Conservation (phyloP, 1,140 invertebrate species). For the Elysia chlorotica region DNA sequence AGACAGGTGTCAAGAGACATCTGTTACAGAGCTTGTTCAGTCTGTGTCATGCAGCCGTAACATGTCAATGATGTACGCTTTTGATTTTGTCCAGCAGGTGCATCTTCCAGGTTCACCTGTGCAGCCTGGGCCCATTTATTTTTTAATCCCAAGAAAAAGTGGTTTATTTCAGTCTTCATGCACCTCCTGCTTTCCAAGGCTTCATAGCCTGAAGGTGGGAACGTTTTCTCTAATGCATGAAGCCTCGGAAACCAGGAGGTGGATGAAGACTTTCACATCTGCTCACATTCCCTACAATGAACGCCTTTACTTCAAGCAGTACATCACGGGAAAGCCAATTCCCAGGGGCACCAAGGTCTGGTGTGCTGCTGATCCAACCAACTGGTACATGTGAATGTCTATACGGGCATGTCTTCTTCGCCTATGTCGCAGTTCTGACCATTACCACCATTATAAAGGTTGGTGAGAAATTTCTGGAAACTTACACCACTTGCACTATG, state of each 20-base stretch:
- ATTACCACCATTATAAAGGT: not conserved
- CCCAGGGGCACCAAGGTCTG: constrained; percentile 18
- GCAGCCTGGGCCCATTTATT: too few relatives aligned
- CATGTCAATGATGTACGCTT: too few relatives aligned
- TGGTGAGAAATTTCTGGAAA: not conserved
- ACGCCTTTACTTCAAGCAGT: constrained; percentile 20
- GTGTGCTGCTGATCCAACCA: not conserved
- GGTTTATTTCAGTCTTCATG: not conserved
- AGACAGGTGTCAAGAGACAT: too few relatives aligned
- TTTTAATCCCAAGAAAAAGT: not conserved
- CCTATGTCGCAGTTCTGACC: not conserved
- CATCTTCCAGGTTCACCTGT: too few relatives aligned
- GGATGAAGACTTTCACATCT: too few relatives aligned
- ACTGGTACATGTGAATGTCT: not conserved
- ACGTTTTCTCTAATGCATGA: constrained; percentile 5
- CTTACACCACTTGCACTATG: not conserved
- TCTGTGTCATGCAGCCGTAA: too few relatives aligned
- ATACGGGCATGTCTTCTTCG: not conserved
- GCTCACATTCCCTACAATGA: constrained; percentile 14
- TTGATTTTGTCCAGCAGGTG: too few relatives aligned
- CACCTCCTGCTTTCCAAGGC: constrained; percentile 1
- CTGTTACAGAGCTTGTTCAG: too few relatives aligned
- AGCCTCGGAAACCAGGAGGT: too few relatives aligned
- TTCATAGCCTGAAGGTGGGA: not conserved
- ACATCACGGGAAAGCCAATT: constrained; percentile 17